Evolutionary conservation across 2,113 vertebrate species (phyloP).

Genomic region (Danio rerio): GRCz12tu NC_133192.1:17479001-17479500

Average conservation of each 20-base stretch:
- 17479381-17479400: constrained; percentile 30
- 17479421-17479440: constrained; percentile 22
- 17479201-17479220: no score
- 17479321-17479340: constrained; percentile 29
- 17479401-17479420: constrained; percentile 9
- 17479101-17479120: no score
- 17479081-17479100: no score
- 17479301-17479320: neutral
- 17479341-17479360: constrained; percentile 10
- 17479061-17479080: no score
- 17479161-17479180: neutral
- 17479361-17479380: constrained; percentile 19
- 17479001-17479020: no score
- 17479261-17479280: constrained; percentile 30
- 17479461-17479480: neutral
- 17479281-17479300: neutral
- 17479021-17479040: no score
- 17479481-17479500: constrained; percentile 20
- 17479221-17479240: neutral
- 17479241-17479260: neutral
- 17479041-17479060: no score
- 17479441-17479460: constrained; percentile 3
- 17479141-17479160: neutral
- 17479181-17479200: no score
- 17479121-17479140: no score